These are phyloP conservation scores for Abrostola tripartita DNA, from an alignment of 2,888 invertebrate genomes.

Conservation along the genomic window DNA sequence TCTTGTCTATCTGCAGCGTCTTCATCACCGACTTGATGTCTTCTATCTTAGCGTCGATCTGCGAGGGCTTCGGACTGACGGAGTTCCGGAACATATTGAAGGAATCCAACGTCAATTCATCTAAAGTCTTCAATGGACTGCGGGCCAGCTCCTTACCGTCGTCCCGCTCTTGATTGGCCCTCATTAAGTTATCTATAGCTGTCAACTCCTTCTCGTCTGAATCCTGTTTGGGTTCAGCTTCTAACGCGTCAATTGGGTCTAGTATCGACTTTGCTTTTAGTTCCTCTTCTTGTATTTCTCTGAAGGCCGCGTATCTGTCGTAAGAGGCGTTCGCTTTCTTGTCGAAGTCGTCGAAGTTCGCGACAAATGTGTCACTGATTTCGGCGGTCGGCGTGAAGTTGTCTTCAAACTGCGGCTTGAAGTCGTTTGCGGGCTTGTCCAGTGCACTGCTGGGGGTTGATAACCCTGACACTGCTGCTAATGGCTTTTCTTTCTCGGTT, in stretches of 20 bases:
- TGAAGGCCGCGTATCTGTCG: conserved; percentile 96
- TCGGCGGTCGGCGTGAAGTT: conserved; percentile 86
- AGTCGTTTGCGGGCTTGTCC: conserved; percentile 58
- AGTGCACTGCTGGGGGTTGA: conserved; percentile 40
- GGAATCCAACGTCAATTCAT: conserved; percentile 79
- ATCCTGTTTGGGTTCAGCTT: conserved; percentile 74
- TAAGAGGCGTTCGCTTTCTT: conserved; percentile 88
- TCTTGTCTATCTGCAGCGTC: conserved; percentile 77
- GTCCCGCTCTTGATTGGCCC: conserved; percentile 68
- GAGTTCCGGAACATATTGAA: conserved; percentile 82
- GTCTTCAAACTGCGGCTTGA: conserved; percentile 90
- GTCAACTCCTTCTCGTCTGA: conserved; percentile 78
- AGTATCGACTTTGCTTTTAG: conserved; percentile 84
- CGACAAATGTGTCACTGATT: conserved; percentile 88
- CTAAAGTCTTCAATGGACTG: conserved; percentile 80
- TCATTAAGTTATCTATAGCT: conserved; percentile 73
- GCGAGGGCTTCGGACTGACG: conserved; percentile 81
- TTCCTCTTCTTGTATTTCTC: conserved; percentile 94
- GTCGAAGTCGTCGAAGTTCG: conserved; percentile 90
- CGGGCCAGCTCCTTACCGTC: conserved; percentile 71
- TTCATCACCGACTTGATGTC: conserved; percentile 85
- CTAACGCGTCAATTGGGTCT: conserved; percentile 68
- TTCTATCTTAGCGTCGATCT: conserved; percentile 83
- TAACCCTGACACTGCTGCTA: conserved; percentile 50
- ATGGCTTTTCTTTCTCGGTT: conserved; percentile 69